A percentile compares a stretch with the other conserved stretches of the same genome.
Conservation (phyloP, 2,113 vertebrate genomes). For the Lutjanus erythropterus region DNA sequence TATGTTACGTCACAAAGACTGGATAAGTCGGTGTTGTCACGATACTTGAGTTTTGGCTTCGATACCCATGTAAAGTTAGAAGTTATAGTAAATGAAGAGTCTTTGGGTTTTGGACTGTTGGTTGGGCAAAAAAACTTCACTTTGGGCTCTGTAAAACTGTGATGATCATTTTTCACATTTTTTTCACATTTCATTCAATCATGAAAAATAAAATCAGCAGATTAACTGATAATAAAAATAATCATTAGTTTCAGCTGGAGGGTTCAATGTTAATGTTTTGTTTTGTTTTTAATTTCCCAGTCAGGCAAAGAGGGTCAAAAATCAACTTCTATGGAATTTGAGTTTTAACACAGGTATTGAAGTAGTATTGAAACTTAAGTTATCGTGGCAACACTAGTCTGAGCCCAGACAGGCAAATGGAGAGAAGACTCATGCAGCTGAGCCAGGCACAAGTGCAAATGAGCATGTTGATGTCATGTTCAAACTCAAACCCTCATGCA, state of each 20-base stretch:
- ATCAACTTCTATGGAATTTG: background rate
- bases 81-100: no score
- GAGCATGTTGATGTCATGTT: constrained; percentile 60
- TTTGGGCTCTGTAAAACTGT: no score
- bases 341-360: constrained; percentile 41
- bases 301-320: no score
- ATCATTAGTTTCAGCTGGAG: no score
- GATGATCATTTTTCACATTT: no score
- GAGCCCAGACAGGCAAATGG: constrained; percentile 35
- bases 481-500: constrained; percentile 70
- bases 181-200: no score
- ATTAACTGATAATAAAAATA: no score
- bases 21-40: constrained; percentile 40
- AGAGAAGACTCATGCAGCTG: constrained; percentile 66
- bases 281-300: no score
- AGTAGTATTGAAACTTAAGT: constrained; percentile 5
- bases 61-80: constrained; percentile 34
- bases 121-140: no score
- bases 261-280: no score
- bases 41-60: constrained; percentile 28
- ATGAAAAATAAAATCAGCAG: no score
- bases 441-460: constrained; percentile 64
- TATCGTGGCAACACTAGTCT: constrained; percentile 39
- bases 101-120: no score
- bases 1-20: background rate